Evolutionary conservation across 1,140 invertebrate species (phyloP).

Genomic region (Calosoma granatense): DNA sequence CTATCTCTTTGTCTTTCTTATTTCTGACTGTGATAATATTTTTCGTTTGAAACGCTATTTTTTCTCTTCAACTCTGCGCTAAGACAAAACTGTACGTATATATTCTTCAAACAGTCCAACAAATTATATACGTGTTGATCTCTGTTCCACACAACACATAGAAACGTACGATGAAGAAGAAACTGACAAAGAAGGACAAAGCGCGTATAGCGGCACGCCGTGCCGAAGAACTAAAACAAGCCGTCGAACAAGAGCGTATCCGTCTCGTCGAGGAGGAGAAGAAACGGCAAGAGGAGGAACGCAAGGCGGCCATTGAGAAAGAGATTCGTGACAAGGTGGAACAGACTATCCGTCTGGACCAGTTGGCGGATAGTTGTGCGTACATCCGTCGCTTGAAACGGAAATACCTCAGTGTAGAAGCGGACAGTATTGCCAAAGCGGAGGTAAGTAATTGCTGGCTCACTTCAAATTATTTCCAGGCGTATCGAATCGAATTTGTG

Average conservation of each 20-base stretch:
- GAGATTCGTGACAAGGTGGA: constrained; percentile 24
- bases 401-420: no score
- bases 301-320: constrained; percentile 21
- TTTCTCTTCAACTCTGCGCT: no score
- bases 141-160: no score
- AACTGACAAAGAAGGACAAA: constrained; percentile 37
- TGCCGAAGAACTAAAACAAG: constrained; percentile 33
- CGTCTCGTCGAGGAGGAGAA: constrained; percentile 10
- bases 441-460: no score
- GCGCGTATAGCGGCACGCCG: constrained; percentile 34
- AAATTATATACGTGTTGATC: no score
- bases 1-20: no score
- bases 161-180: constrained; percentile 27
- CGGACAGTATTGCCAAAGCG: background rate
- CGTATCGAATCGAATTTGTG: no score
- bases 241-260: constrained; percentile 32
- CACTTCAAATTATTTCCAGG: no score
- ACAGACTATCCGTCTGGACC: constrained; percentile 21
- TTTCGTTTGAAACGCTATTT: background rate
- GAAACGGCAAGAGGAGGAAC: constrained; percentile 19
- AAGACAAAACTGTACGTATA: no score
- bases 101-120: no score
- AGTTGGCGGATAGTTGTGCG: constrained; percentile 16
- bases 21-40: background rate
- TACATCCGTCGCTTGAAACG: no score